phyloP scores from a whole-genome alignment of 2,797 vertebrate species.

The Potorous gilbertii region DNA sequence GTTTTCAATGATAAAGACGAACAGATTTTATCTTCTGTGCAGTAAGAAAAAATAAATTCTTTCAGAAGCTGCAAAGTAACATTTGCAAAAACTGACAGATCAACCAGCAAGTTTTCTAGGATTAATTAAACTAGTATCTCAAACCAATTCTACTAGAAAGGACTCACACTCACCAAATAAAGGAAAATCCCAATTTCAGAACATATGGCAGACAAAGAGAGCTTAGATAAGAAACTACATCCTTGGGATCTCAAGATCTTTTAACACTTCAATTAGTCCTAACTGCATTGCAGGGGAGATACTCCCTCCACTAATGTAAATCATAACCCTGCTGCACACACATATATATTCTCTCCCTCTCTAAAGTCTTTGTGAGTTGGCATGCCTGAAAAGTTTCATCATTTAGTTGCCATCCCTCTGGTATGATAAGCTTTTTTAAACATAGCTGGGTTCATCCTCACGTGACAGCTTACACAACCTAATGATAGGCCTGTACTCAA shows the following conservation, averaged over 20 bases:
- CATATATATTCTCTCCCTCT: not conserved
- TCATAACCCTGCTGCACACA: not conserved
- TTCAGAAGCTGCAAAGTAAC: not conserved
- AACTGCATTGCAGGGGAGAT: not conserved
- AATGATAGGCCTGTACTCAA: not conserved
- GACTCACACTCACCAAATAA: fast-evolving
- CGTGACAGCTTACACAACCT: not conserved
- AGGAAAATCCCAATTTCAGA: not conserved
- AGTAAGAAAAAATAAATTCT: not conserved
- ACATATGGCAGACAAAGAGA: fast-evolving
- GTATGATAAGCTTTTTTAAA: not conserved
- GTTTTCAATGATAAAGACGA: not conserved
- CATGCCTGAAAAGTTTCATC: not conserved
- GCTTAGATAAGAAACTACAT: not conserved
- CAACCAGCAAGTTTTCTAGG: not conserved
- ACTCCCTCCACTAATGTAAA: not conserved
- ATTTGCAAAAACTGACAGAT: not conserved
- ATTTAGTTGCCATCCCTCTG: not conserved
- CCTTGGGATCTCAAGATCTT: too few relatives aligned
- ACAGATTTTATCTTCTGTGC: not conserved
- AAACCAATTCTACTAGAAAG: not conserved
- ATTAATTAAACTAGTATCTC: not conserved
- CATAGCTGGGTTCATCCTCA: not conserved
- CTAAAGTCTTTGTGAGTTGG: not conserved
- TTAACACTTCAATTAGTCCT: not conserved